These are phyloP conservation scores for Formica selysi DNA, from an alignment of 1,140 invertebrate species.

Conservation along the genomic window DNA sequence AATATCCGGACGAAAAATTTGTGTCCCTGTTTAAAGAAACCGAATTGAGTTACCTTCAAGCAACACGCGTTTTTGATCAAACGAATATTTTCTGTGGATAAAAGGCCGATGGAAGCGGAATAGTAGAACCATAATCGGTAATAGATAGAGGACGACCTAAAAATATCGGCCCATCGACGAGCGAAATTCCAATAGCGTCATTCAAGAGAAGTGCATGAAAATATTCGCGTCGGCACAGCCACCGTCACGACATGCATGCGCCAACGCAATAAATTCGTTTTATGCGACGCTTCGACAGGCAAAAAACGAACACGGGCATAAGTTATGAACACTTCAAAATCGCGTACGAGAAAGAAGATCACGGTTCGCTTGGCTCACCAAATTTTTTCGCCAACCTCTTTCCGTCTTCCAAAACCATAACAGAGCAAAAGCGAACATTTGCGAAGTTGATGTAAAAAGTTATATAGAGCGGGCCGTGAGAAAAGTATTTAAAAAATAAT, in stretches of 20 bases:
- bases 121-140: constrained; percentile 55
- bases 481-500: constrained; percentile 1
- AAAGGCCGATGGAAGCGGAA: constrained; percentile 14
- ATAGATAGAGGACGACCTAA: constrained; percentile 64
- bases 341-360: constrained; percentile 67
- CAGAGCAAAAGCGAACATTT: neutral
- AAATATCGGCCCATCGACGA: constrained; percentile 68
- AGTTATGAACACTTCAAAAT: constrained; percentile 81
- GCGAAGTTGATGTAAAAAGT: constrained; percentile 14
- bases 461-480: neutral
- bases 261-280: constrained; percentile 81
- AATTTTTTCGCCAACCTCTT: constrained; percentile 61
- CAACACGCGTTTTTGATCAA: constrained; percentile 33
- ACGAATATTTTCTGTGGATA: constrained; percentile 30
- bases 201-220: constrained; percentile 56
- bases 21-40: constrained; percentile 2
- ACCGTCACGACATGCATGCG: constrained; percentile 76
- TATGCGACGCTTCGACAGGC: constrained; percentile 81
- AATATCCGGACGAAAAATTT: neutral
- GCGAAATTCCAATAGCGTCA: constrained; percentile 72
- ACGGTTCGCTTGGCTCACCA: constrained; percentile 54
- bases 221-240: constrained; percentile 72
- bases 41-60: constrained; percentile 15
- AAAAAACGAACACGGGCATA: constrained; percentile 79
- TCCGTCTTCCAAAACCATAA: constrained; percentile 4